These are phyloP conservation scores for Petromus typicus DNA, from an alignment of 2,113 vertebrate species.

Conservation along the genomic window DNA sequence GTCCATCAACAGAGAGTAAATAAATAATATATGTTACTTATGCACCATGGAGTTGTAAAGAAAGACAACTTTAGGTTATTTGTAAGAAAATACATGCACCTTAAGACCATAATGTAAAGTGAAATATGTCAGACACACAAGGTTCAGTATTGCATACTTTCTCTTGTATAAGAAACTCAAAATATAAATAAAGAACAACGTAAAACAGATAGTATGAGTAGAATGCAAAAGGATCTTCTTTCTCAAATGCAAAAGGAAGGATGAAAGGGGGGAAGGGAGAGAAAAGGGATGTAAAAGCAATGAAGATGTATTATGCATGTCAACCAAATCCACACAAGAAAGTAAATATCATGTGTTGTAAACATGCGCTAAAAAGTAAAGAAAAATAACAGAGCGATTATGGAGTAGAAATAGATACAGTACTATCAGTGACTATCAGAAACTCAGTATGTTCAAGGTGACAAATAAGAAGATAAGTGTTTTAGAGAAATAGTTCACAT, in stretches of 20 bases:
- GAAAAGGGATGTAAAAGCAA: background rate
- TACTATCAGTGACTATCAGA: background rate
- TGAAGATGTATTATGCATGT: background rate
- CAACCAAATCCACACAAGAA: background rate
- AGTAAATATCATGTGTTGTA: background rate
- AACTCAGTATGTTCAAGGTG: background rate
- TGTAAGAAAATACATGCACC: background rate
- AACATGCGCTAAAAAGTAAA: background rate
- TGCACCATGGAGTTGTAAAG: background rate
- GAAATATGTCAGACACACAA: background rate
- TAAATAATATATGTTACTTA: background rate
- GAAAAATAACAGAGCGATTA: background rate
- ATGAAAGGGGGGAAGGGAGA: background rate
- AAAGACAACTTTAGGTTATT: background rate
- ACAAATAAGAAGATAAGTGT: background rate
- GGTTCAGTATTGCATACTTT: background rate
- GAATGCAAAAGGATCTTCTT: background rate
- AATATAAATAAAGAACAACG: background rate
- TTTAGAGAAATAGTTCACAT: background rate
- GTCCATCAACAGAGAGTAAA: background rate
- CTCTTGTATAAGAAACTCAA: background rate
- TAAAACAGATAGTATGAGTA: background rate
- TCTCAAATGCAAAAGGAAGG: background rate
- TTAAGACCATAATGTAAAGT: background rate
- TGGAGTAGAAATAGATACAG: background rate